These are phyloP conservation scores for Gnathonemus longibarbis DNA, from an alignment of 2,113 vertebrate genomes.

Conservation along the genomic window DNA sequence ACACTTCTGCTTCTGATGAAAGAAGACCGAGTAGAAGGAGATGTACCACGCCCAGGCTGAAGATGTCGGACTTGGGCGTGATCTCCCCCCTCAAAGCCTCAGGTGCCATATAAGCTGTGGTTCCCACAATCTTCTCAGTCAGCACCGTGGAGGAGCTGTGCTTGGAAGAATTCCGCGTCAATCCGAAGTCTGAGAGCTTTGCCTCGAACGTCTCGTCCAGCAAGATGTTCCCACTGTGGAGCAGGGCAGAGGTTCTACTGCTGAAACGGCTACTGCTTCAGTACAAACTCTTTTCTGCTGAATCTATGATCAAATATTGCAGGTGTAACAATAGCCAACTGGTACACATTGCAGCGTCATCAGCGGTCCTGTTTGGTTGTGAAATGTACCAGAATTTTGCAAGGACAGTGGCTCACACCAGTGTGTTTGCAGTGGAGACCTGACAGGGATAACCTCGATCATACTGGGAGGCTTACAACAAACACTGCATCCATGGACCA, in stretches of 20 bases:
- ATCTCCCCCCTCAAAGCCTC: conserved; percentile 89
- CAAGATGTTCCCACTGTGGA: conserved; percentile 82
- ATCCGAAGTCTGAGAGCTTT: conserved; percentile 93
- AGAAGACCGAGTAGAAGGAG: background rate
- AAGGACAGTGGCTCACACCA: background rate
- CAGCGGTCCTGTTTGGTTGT: background rate
- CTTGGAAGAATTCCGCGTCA: conserved; percentile 78
- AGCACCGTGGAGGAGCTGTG: conserved; percentile 69
- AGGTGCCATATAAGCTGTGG: conserved; percentile 91
- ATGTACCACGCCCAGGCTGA: conserved; percentile 91
- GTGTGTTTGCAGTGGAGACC: background rate
- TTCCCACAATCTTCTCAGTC: conserved; percentile 88
- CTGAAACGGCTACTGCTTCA: background rate
- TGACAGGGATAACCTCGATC: background rate
- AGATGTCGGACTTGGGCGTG: conserved; percentile 87
- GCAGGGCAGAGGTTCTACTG: background rate
- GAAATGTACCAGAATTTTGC: conserved; percentile 3
- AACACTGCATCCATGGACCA: background rate
- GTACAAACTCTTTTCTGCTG: background rate
- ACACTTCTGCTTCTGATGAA: background rate
- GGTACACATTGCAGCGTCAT: background rate
- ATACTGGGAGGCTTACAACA: background rate
- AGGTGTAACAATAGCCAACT: background rate
- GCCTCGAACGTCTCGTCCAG: conserved; percentile 71
- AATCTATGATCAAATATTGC: background rate